Percentiles rank a stretch among this genome's conserved stretches.
These are phyloP conservation scores for Zoanthus sociatus DNA, from an alignment of 92 coral and sea anemone genomes.

Conservation along the genomic window DNA sequence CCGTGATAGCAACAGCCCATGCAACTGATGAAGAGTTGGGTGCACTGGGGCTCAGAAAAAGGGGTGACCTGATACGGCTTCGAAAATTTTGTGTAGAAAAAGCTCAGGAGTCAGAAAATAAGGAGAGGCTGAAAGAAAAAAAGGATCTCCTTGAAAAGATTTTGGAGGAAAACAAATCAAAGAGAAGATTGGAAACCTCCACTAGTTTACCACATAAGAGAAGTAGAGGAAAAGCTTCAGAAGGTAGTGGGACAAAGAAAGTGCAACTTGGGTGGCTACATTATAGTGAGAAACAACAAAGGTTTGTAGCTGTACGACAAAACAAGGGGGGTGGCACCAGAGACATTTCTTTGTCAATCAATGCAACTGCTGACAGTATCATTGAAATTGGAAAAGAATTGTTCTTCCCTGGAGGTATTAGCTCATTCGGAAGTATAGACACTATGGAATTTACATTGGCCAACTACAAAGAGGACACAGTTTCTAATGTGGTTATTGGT, in stretches of 20 bases:
- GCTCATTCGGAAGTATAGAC: constrained; percentile 18
- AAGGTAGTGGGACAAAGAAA: not conserved
- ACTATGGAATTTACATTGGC: constrained; percentile 50
- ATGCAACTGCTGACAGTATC: constrained; percentile 1
- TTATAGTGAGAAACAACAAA: not conserved
- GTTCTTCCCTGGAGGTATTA: constrained; percentile 19
- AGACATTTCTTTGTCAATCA: not conserved
- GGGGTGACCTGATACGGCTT: constrained; percentile 56
- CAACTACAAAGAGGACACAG: constrained; percentile 52
- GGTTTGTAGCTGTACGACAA: not conserved
- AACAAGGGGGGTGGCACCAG: not conserved
- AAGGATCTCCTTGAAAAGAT: constrained; percentile 45
- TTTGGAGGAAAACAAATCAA: constrained; percentile 49
- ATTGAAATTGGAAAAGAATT: constrained; percentile 27
- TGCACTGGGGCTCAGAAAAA: constrained; percentile 46
- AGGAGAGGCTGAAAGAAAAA: constrained; percentile 51
- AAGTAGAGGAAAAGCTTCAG: constrained; percentile 10
- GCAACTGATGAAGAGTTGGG: constrained; percentile 54
- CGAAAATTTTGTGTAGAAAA: constrained; percentile 51
- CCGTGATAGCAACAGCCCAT: constrained; percentile 48
- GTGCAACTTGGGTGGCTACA: constrained; percentile 1
- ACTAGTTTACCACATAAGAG: constrained; percentile 16
- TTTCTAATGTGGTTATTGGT: constrained; percentile 24
- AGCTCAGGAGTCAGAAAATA: constrained; percentile 44
- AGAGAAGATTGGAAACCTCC: constrained; percentile 47